Base-by-base conservation (phyloP, 1,140 invertebrate genomes). In the Pararge aegeria region DNA sequence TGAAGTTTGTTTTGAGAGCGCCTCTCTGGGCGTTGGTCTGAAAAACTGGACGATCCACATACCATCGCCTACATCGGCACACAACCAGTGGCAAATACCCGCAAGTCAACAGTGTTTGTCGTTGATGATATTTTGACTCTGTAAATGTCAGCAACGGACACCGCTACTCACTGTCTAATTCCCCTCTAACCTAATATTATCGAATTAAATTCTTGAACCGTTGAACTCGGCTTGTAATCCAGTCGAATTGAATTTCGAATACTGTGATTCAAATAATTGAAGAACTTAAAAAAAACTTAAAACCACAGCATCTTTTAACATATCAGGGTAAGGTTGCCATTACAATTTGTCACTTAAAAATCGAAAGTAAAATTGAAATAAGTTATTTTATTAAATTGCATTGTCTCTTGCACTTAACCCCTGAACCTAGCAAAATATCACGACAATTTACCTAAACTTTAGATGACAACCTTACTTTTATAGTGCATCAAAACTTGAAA, bases 11-110 rank as follows among this genome's bases (percentile, higher is more conserved):
- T 70, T 78, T 80, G 78, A 70, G 70, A 82, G 75, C 76, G 80
- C 87, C 84, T 83, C 82, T 68, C 77, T 83, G 75, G 84, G 83
- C 80, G 80, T 75, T 72, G 84, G 68, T 87, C 87, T 87, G 84
- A 89, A 89, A 89, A 87, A 89, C 87, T 89, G 83, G 87, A 89
- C 87, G 87, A 87, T 89, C 87, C 87, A 89, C 87, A 89, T 82
- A 89, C 87, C 84, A 87, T 80, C 84, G 87, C 87, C 87, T 87
- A 89, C 83, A 87, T 78, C 80, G 81, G 79, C 80, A 87, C 73
- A 84, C 78, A 85, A 83, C 78, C 67, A 85, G 80, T 84, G 74
- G 75, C 80, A 73, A 75, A 66, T 49, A 80, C 69, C 68, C 66
- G 71, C 72, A 73, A 86, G 75, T 73, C 53, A 78, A 79, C 81